Conservation (phyloP, 2,888 invertebrate species). For the Tinea semifulvella region DNA sequence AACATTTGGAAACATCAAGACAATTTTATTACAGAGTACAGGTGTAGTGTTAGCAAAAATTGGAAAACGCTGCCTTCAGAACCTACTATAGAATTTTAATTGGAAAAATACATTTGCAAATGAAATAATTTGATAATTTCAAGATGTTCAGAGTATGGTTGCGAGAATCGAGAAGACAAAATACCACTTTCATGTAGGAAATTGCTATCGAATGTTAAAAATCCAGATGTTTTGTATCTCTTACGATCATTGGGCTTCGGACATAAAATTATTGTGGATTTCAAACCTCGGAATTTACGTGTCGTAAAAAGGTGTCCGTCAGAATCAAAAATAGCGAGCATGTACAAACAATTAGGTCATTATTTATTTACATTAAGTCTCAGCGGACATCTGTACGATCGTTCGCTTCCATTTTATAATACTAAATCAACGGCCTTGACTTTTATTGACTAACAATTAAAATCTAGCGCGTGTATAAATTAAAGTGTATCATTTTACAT, state of each 20-base stretch:
- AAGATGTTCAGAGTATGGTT: no score
- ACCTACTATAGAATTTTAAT: no score
- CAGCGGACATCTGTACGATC: slow-evolving; percentile 37
- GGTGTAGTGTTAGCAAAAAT: no score
- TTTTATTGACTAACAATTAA: slow-evolving; percentile 26
- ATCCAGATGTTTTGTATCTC: not conserved
- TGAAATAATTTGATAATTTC: no score
- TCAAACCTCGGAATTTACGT: not conserved
- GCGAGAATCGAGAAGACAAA: no score
- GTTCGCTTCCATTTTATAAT: slow-evolving; percentile 23
- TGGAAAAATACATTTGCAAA: no score
- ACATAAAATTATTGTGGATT: not conserved
- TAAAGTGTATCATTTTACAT: not conserved
- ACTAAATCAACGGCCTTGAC: slow-evolving; percentile 38
- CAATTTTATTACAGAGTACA: no score
- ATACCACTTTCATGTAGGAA: no score
- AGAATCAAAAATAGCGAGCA: slow-evolving; percentile 48
- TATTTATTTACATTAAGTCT: slow-evolving; percentile 57
- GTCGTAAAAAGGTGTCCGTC: slow-evolving; percentile 26
- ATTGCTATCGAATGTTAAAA: no score
- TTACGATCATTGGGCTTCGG: not conserved
- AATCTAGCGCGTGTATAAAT: not conserved
- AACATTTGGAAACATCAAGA: no score
- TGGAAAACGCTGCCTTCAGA: no score
- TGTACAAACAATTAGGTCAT: slow-evolving; percentile 56